phyloP scores from a whole-genome alignment of 2,113 vertebrate genomes.

The Tamias sibiricus region DNA sequence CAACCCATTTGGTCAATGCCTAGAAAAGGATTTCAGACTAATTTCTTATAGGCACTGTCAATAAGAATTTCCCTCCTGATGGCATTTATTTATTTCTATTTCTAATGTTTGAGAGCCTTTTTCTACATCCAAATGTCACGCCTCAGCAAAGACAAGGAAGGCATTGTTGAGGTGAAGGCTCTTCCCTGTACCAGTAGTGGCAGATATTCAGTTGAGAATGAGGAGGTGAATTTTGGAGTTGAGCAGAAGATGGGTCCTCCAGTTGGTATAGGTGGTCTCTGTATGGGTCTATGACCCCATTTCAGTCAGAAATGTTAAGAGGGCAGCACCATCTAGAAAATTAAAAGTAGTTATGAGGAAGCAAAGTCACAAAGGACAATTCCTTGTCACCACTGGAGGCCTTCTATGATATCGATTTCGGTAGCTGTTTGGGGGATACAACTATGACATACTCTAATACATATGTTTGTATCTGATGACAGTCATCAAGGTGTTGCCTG shows the following conservation, averaged over 20 bases:
- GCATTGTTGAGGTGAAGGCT: background rate
- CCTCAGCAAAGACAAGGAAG: background rate
- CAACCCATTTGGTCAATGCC: background rate
- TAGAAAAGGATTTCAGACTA: background rate
- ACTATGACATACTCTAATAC: background rate
- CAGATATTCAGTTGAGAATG: background rate
- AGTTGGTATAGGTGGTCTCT: background rate
- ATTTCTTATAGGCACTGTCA: background rate
- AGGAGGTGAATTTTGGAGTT: background rate
- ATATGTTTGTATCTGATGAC: background rate
- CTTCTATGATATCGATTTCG: background rate
- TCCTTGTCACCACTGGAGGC: background rate
- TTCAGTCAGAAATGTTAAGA: background rate
- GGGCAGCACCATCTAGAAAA: background rate
- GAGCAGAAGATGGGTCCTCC: background rate
- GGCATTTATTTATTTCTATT: background rate
- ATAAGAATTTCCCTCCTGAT: background rate
- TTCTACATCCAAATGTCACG: background rate
- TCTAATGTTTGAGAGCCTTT: conserved; percentile 16
- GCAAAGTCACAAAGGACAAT: background rate
- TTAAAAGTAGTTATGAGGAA: background rate
- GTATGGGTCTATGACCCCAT: background rate
- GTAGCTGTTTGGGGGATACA: background rate
- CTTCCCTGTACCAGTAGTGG: background rate
- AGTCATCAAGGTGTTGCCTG: background rate